Conservation (phyloP, 1,140 invertebrate genomes). For the Lepeophtheirus salmonis region DNA sequence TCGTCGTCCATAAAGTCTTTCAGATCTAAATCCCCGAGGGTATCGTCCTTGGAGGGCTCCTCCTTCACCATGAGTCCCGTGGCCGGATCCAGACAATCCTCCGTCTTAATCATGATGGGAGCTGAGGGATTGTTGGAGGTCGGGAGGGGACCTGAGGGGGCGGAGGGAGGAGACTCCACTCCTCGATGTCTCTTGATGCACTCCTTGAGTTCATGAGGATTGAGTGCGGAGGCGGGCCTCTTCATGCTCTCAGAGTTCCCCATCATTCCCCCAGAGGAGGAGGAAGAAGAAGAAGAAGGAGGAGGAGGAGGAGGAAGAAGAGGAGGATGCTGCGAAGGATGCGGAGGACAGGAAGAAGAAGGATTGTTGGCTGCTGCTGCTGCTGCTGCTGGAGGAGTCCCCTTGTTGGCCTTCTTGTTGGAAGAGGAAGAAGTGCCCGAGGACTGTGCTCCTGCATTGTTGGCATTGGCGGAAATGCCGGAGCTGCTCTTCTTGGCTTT, state of each 20-base stretch:
- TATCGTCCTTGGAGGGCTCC: constrained; percentile 9
- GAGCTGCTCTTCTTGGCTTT: constrained; percentile 7
- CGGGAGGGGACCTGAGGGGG: background rate
- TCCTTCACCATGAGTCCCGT: background rate
- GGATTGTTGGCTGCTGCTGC: too few relatives aligned
- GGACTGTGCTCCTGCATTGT: background rate
- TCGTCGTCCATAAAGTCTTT: constrained; percentile 16
- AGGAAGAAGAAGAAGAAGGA: background rate
- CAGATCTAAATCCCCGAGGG: constrained; percentile 9
- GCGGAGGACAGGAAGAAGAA: too few relatives aligned
- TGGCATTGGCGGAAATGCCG: background rate
- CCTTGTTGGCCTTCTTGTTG: background rate
- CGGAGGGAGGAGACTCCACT: background rate
- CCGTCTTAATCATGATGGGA: background rate
- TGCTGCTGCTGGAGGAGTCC: too few relatives aligned
- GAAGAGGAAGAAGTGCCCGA: background rate
- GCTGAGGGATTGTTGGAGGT: background rate
- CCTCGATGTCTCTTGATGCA: background rate
- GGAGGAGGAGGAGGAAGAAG: background rate
- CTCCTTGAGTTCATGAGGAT: background rate
- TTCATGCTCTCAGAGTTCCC: too few relatives aligned
- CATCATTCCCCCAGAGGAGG: background rate
- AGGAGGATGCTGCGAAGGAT: too few relatives aligned
- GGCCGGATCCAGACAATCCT: background rate
- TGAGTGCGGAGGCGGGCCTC: background rate